Evolutionary conservation across 2,113 vertebrate species (phyloP), one percentile per base, ranked within the genome.

Genomic region (Zonotrichia leucophrys): DNA sequence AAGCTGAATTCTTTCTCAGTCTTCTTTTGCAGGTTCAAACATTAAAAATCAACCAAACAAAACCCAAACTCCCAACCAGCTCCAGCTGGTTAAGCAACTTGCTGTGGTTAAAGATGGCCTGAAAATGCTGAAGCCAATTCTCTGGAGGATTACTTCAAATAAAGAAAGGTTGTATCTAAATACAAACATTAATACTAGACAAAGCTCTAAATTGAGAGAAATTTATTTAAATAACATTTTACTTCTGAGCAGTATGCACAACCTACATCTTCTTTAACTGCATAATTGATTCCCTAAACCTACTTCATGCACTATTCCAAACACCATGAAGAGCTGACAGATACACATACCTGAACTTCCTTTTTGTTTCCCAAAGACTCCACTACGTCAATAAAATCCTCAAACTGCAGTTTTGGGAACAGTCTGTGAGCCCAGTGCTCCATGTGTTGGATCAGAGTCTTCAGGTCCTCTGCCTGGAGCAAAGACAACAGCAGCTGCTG

Each of bases 371-470:
- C 99, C 27, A 99, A 95, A 75, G 96, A 90, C 93, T 99, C 99
- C 11, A 99, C 97, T 95, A 90, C 98, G 73, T 99, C 98, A 7
- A 99, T 98, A 70, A 99, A 99, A 80, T 99, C 99, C 72, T 99
- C 99, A 97, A 99, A 99, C 56, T 98, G 98, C 77, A 99, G 95
- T 87, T 99, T 99, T 30, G 99, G 99, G 95, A 98, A 99, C 8
- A 99, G 93, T 23, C 99, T 97, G 90, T 99, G 99, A 39, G 99
- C 99, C 99, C 99, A 99, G 96, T 99, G 99, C 96, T 99, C 99
- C 99, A 99, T 99, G 39, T 98, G 98, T 70, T 95, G 98, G 85
- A 99, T 98, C 9, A 99, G 97, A 4, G 97, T 98, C 92, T 97
- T 98, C 92, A 99, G 96, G 95, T 99, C 98, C 50, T 99, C 98